Evolutionary conservation across 2,888 invertebrate species (phyloP).

Genomic region (Crioceris asparagi): DNA sequence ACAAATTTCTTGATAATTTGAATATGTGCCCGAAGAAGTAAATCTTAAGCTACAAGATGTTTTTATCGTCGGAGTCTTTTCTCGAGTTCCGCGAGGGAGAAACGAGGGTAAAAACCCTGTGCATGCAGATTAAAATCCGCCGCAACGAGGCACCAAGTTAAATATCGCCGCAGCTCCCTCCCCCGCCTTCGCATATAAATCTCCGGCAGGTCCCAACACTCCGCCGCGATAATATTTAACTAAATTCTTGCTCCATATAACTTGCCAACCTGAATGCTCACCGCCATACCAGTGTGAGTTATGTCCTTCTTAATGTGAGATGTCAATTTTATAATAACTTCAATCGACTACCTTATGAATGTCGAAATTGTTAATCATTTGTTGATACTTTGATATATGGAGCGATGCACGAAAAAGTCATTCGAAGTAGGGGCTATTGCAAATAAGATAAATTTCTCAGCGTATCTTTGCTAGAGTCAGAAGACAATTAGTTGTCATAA

Average conservation of each 20-base stretch:
- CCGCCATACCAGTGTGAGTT: too few relatives aligned
- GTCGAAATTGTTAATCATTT: too few relatives aligned
- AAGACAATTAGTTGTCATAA: too few relatives aligned
- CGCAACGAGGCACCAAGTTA: conserved; percentile 35
- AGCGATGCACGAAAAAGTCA: too few relatives aligned
- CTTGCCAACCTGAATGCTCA: conserved; percentile 29
- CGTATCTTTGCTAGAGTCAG: too few relatives aligned
- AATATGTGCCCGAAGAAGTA: conserved; percentile 42
- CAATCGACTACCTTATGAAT: too few relatives aligned
- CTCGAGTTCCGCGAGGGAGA: conserved; percentile 33
- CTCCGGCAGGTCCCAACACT: conserved; percentile 37
- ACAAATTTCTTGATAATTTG: conserved; percentile 44
- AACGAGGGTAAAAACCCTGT: conserved; percentile 37
- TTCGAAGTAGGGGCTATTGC: too few relatives aligned
- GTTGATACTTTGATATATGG: too few relatives aligned
- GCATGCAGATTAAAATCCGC: conserved; percentile 42
- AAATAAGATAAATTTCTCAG: too few relatives aligned
- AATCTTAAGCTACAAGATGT: conserved; percentile 42
- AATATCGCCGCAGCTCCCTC: conserved; percentile 34
- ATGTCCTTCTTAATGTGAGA: too few relatives aligned
- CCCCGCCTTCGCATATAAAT: conserved; percentile 33
- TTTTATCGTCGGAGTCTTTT: conserved; percentile 38
- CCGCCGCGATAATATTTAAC: conserved; percentile 38
- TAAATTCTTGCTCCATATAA: conserved; percentile 39
- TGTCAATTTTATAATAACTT: too few relatives aligned